These are phyloP conservation scores for Sebastiscus tertius DNA, from an alignment of 2,797 vertebrate species.

Conservation along the genomic window DNA sequence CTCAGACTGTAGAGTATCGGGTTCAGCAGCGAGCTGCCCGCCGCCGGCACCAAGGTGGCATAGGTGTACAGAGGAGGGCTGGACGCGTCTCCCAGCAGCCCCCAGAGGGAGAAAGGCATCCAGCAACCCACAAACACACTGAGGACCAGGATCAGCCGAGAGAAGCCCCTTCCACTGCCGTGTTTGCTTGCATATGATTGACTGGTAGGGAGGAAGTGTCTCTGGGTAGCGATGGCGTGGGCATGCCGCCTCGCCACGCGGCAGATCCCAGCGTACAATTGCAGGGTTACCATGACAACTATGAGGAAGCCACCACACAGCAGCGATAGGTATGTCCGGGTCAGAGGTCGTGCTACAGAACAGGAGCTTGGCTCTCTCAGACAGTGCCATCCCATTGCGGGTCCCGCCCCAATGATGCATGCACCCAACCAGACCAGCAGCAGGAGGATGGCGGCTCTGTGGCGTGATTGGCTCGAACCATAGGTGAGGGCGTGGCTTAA, in stretches of 20 bases:
- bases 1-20: constrained; percentile 94
- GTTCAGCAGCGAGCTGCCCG: constrained; percentile 93
- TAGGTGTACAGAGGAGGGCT: constrained; percentile 90
- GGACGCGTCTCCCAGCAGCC: constrained; percentile 88
- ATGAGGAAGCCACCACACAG: constrained; percentile 89
- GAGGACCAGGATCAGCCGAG: constrained; percentile 88
- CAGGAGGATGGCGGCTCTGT: constrained; percentile 87
- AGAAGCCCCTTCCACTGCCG: constrained; percentile 88
- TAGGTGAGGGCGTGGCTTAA: constrained; percentile 94
- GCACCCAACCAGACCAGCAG: constrained; percentile 89
- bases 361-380: constrained; percentile 82
- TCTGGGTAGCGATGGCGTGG: constrained; percentile 94
- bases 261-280: constrained; percentile 93
- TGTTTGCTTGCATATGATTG: constrained; percentile 82
- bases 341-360: constrained; percentile 89
- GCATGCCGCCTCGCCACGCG: constrained; percentile 89
- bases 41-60: constrained; percentile 90
- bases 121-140: constrained; percentile 93
- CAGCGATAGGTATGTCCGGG: constrained; percentile 88
- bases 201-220: constrained; percentile 88
- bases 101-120: constrained; percentile 94
- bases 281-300: constrained; percentile 88
- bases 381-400: constrained; percentile 93
- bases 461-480: constrained; percentile 87
- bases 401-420: constrained; percentile 86